phyloP scores from a whole-genome alignment of 2,797 vertebrate genomes.

The Crax fasciolata region DNA sequence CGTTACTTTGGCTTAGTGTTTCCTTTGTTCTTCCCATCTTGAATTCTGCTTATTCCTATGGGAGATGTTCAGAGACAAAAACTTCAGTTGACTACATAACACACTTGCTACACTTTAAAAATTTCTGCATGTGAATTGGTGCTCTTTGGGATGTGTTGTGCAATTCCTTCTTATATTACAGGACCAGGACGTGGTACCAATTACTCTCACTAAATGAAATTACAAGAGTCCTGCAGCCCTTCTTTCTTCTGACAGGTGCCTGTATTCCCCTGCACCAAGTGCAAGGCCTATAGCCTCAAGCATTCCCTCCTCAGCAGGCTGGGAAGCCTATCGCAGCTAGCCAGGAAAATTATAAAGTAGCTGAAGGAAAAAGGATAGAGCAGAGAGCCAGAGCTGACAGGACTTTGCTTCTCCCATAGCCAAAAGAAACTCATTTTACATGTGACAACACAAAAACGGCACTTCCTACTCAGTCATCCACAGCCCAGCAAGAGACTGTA shows the following conservation, averaged over 20 bases:
- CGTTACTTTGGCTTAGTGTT: background rate
- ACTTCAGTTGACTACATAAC: background rate
- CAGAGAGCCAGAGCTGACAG: background rate
- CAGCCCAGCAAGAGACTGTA: background rate
- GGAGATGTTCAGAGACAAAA: background rate
- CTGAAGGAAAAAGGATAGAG: background rate
- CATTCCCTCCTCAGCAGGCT: background rate
- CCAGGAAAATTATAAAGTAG: conserved; percentile 45
- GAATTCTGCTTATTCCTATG: background rate
- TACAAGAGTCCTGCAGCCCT: background rate
- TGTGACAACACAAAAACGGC: background rate
- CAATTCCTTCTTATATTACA: background rate
- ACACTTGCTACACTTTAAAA: background rate
- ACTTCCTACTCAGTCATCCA: background rate
- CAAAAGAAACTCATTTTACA: conserved; percentile 33
- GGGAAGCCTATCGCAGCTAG: background rate
- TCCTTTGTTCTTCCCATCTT: background rate
- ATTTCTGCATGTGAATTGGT: background rate
- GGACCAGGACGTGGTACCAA: background rate
- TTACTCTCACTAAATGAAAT: background rate
- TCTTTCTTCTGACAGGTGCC: background rate
- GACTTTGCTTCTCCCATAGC: background rate
- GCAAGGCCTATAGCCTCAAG: background rate
- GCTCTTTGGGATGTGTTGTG: background rate
- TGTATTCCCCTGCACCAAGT: background rate